Conservation (phyloP, 2,113 vertebrate genomes). For the Xiphophorus couchianus region DNA sequence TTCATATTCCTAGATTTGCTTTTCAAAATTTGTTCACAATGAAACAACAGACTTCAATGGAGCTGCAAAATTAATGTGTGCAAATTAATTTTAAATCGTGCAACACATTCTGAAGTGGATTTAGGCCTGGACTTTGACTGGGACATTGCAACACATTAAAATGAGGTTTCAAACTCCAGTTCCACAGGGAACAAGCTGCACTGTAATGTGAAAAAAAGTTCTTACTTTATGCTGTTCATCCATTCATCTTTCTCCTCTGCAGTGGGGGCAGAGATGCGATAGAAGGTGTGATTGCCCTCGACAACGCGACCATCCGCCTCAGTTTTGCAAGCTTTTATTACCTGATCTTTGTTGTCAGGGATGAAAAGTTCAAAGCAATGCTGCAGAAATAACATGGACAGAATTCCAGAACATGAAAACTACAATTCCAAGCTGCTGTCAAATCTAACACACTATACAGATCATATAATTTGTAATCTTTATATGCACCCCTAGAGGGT, state of each 20-base stretch:
- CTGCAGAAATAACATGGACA: constrained; percentile 65
- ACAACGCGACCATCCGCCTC: constrained; percentile 97
- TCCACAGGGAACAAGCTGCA: background rate
- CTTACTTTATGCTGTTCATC: constrained; percentile 98
- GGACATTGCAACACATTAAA: too few species aligned
- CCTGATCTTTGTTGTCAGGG: constrained; percentile 96
- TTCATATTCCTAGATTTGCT: background rate
- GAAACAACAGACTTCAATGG: background rate
- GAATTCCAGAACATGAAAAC: background rate
- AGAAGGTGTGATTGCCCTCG: constrained; percentile 97
- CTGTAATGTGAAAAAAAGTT: background rate
- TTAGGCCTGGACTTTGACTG: background rate
- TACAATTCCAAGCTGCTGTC: background rate
- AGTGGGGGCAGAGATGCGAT: constrained; percentile 94
- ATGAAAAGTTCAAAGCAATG: constrained; percentile 99
- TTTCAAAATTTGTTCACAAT: background rate
- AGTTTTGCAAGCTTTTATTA: constrained; percentile 98
- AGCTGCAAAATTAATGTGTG: background rate
- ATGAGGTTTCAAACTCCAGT: background rate
- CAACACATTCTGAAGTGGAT: background rate
- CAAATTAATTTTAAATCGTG: background rate
- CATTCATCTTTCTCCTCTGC: constrained; percentile 95
- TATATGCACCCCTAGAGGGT: constrained; percentile 40
- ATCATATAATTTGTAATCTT: background rate
- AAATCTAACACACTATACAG: background rate